These are phyloP conservation scores for Monochamus alternatus DNA, from an alignment of 2,888 invertebrate genomes.

Conservation along the genomic window DNA sequence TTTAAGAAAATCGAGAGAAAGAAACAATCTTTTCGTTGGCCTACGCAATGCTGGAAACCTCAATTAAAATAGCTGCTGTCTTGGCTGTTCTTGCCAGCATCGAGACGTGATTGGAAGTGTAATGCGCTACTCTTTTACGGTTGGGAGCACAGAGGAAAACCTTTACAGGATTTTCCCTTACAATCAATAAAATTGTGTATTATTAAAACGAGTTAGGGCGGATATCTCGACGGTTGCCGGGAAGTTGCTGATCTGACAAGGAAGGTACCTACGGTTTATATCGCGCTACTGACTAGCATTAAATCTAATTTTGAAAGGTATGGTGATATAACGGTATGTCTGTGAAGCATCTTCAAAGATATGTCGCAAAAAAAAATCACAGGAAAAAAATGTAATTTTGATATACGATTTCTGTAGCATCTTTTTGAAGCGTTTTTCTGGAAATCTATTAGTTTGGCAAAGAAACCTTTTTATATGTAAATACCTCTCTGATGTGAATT, in stretches of 20 bases:
- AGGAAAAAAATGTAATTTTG: too few species aligned
- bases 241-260: background rate
- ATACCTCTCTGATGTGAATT: too few species aligned
- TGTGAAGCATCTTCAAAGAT: too few species aligned
- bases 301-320: too few species aligned
- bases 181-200: slow-evolving; percentile 34
- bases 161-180: background rate
- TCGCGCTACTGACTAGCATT: too few species aligned
- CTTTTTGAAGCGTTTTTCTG: too few species aligned
- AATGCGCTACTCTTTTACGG: slow-evolving; percentile 21
- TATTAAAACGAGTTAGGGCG: slow-evolving; percentile 8
- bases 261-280: background rate
- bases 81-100: slow-evolving; percentile 29
- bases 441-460: too few species aligned
- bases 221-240: slow-evolving; percentile 14
- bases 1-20: too few species aligned
- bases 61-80: slow-evolving; percentile 39
- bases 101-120: slow-evolving; percentile 34
- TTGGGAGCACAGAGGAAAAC: background rate
- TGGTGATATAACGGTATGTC: too few species aligned
- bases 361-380: too few species aligned
- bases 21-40: background rate
- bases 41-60: slow-evolving; percentile 18
- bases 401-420: too few species aligned
- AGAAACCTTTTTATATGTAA: too few species aligned